Evolutionary conservation across 2,888 invertebrate species (phyloP).

Genomic region (Rhagophthalmus giganteus): DNA sequence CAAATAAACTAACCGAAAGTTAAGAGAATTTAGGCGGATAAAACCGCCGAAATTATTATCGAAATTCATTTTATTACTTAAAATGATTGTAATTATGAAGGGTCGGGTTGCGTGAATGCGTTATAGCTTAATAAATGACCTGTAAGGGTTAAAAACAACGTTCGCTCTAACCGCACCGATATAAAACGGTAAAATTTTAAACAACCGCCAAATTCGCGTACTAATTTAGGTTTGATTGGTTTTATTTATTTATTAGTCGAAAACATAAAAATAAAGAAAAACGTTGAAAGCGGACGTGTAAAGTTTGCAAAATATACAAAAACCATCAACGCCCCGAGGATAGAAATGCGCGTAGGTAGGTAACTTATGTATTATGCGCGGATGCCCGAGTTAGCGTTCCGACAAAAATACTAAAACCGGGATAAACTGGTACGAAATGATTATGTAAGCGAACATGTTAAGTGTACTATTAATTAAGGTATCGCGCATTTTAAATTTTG

Average conservation of each 20-base stretch:
- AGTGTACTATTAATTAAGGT: constrained; percentile 22
- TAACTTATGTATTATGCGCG: constrained; percentile 22
- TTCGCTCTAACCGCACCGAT: constrained; percentile 10
- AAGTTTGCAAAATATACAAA: constrained; percentile 7
- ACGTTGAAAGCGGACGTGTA: too few species aligned
- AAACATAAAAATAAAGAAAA: constrained; percentile 16
- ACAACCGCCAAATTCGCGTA: constrained; percentile 12
- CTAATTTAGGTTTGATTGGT: constrained; percentile 27
- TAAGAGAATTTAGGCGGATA: too few species aligned
- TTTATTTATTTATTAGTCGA: constrained; percentile 25
- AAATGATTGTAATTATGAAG: constrained; percentile 39
- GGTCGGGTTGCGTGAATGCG: constrained; percentile 25
- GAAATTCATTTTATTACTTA: constrained; percentile 36
- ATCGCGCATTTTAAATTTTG: constrained; percentile 12
- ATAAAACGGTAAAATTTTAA: constrained; percentile 21
- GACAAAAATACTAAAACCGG: constrained; percentile 14
- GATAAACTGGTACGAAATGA: constrained; percentile 10
- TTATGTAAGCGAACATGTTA: constrained; percentile 15
- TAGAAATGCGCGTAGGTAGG: constrained; percentile 15
- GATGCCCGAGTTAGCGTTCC: constrained; percentile 14
- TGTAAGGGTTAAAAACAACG: constrained; percentile 35
- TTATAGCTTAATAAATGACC: constrained; percentile 35
- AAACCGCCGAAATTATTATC: constrained; percentile 8
- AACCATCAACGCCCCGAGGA: constrained; percentile 10
- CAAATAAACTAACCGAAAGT: too few species aligned